Evolutionary conservation across 2,888 invertebrate species (phyloP).

Genomic region (Himalopsyche japonica): DNA sequence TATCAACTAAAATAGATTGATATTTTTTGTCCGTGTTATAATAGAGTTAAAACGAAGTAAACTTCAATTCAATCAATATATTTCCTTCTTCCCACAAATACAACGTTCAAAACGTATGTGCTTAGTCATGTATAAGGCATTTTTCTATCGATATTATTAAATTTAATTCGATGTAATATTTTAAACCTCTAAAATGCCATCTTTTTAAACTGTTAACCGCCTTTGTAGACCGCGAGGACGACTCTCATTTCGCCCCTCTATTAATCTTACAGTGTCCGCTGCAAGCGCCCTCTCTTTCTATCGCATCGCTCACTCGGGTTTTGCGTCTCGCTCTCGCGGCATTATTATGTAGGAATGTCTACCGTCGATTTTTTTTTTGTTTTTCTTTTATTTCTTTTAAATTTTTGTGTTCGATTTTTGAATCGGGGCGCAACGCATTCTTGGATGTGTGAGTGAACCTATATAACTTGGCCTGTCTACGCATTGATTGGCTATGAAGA

Average conservation of each 20-base stretch:
- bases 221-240: not conserved
- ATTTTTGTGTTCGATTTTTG: slow-evolving; percentile 28
- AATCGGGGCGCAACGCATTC: slow-evolving; percentile 19
- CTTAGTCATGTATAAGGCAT: no score
- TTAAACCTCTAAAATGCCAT: not conserved
- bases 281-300: slow-evolving; percentile 6
- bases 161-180: not conserved
- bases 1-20: no score
- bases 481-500: no score
- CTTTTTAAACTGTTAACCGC: not conserved
- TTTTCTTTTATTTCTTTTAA: not conserved
- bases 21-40: no score
- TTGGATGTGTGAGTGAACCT: no score
- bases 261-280: slow-evolving; percentile 34
- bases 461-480: no score
- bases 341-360: slow-evolving; percentile 36
- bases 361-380: slow-evolving; percentile 12
- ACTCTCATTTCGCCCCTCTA: slow-evolving; percentile 30
- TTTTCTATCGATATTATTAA: not conserved
- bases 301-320: not conserved
- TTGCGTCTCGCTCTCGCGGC: slow-evolving; percentile 7
- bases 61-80: no score
- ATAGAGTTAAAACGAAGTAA: no score
- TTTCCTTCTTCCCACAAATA: no score
- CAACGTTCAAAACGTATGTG: no score